phyloP scores from a whole-genome alignment of 2,113 vertebrate genomes.

The Empidonax traillii region DNA sequence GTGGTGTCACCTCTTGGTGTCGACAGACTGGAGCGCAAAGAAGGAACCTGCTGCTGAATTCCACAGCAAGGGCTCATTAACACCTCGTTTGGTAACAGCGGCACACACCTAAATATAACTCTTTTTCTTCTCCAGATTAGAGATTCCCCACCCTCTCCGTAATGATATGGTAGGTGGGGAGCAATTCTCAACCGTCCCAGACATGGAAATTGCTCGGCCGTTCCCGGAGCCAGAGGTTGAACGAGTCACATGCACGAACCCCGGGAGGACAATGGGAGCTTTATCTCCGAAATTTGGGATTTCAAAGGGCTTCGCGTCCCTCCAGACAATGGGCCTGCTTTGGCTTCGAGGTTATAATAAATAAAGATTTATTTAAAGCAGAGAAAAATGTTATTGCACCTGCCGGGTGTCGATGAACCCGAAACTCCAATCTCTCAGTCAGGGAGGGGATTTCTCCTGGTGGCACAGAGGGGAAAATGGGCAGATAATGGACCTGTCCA shows the following conservation, averaged over 20 bases:
- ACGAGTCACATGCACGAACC: rapidly evolving
- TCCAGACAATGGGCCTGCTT: background rate
- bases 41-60: background rate
- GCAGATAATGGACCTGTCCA: background rate
- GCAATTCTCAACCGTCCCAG: background rate
- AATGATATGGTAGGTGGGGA: background rate
- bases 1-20: background rate
- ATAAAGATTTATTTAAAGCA: background rate
- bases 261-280: background rate
- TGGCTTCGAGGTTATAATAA: background rate
- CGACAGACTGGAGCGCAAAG: background rate
- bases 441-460: background rate
- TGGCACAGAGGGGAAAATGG: background rate
- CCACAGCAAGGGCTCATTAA: background rate
- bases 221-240: background rate
- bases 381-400: background rate
- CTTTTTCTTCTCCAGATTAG: conserved; percentile 9
- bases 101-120: background rate
- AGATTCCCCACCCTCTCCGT: background rate
- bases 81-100: background rate
- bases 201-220: background rate
- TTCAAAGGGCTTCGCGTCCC: background rate
- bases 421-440: background rate
- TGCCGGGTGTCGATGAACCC: background rate
- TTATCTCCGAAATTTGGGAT: background rate